These are phyloP conservation scores for Tapera naevia DNA, from an alignment of 2,797 vertebrate genomes.

Conservation along the genomic window DNA sequence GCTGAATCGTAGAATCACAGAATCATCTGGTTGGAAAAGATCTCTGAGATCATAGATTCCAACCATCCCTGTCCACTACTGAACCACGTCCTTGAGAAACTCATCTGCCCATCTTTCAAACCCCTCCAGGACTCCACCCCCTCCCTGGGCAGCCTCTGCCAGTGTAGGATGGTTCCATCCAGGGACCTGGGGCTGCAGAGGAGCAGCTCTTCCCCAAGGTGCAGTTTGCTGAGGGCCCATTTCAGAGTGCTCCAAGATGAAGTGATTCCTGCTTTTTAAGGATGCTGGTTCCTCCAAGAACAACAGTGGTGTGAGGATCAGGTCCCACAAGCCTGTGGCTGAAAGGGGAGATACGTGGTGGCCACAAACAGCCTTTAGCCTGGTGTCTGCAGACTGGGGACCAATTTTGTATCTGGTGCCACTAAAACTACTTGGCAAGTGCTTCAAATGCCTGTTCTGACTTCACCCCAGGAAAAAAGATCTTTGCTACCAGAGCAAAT, in stretches of 20 bases:
- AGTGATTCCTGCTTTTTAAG: neutral
- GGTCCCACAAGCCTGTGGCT: neutral
- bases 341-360: neutral
- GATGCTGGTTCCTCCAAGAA: neutral
- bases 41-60: too few species aligned
- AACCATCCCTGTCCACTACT: too few species aligned
- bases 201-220: neutral
- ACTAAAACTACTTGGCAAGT: neutral
- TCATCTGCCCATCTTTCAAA: too few species aligned
- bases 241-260: fast-evolving
- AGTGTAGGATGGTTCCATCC: neutral
- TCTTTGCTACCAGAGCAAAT: neutral
- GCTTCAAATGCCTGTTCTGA: neutral
- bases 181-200: too few species aligned
- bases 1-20: too few species aligned
- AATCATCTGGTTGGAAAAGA: too few species aligned
- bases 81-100: too few species aligned
- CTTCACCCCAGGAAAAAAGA: neutral
- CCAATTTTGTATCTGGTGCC: neutral
- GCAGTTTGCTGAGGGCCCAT: fast-evolving
- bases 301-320: too few species aligned
- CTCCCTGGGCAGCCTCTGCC: too few species aligned
- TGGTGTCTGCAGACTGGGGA: neutral
- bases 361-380: neutral
- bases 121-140: too few species aligned